Evolutionary conservation across 1,140 invertebrate species (phyloP).

Genomic region (Mylabris phalerata): DNA sequence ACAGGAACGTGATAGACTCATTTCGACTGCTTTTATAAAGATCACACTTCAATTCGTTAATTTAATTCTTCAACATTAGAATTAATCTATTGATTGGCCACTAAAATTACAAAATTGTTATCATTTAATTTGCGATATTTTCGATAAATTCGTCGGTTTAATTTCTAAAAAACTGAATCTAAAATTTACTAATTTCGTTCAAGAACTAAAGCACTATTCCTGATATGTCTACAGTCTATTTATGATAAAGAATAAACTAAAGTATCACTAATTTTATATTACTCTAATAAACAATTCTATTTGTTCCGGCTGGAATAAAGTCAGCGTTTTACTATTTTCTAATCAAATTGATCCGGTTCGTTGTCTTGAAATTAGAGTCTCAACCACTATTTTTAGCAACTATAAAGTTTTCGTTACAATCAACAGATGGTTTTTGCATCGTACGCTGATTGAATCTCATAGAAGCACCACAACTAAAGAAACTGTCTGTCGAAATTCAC

Average conservation of each 20-base stretch:
- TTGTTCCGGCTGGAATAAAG: too few species aligned
- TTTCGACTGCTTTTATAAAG: slow-evolving; percentile 14
- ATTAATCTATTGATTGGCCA: neutral
- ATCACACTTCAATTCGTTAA: slow-evolving; percentile 8
- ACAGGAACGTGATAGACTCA: slow-evolving; percentile 33
- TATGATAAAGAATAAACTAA: too few species aligned
- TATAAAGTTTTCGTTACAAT: slow-evolving; percentile 6
- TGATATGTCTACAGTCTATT: slow-evolving; percentile 11
- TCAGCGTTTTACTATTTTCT: too few species aligned
- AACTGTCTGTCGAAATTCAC: too few species aligned
- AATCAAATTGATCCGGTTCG: too few species aligned
- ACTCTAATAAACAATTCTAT: too few species aligned
- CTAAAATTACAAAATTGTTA: neutral
- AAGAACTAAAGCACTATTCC: slow-evolving; percentile 3
- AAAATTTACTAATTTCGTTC: neutral
- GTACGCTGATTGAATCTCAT: too few species aligned
- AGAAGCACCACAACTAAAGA: too few species aligned
- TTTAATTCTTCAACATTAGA: slow-evolving; percentile 9
- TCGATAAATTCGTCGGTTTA: neutral
- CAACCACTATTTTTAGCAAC: slow-evolving; percentile 4
- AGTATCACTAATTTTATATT: too few species aligned
- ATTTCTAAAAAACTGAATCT: slow-evolving; percentile 4
- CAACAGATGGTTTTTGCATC: slow-evolving; percentile 13
- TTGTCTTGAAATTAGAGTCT: neutral
- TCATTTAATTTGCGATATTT: neutral